Evolutionary conservation across 2,797 vertebrate species (phyloP).

Genomic region (Arnoldichthys spilopterus): DNA sequence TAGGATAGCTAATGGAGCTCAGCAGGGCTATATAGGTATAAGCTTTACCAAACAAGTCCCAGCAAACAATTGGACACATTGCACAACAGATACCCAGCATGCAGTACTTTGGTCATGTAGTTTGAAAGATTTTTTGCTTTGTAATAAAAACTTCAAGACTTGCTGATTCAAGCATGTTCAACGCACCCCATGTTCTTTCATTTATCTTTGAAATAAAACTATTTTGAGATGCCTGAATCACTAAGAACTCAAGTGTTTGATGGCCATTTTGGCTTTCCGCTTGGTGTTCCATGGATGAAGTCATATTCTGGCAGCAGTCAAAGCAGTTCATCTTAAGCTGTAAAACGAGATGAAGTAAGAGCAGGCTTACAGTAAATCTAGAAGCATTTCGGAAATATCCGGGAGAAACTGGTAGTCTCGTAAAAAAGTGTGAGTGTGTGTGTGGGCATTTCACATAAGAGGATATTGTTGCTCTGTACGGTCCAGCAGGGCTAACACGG

Average conservation of each 20-base stretch:
- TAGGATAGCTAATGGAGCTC: no score
- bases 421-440: neutral
- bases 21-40: no score
- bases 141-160: neutral
- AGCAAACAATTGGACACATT: no score
- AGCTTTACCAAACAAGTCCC: no score
- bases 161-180: neutral
- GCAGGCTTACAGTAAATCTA: conserved; percentile 29
- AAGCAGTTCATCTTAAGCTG: conserved; percentile 33
- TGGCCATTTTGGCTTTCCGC: conserved; percentile 21
- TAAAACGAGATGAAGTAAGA: conserved; percentile 48
- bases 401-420: conserved; percentile 10
- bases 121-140: neutral
- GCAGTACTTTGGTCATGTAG: neutral
- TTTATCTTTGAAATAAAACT: neutral
- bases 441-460: neutral
- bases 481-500: conserved; percentile 19
- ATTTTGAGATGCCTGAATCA: neutral
- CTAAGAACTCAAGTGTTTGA: neutral
- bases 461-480: neutral
- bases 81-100: no score
- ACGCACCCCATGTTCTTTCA: neutral
- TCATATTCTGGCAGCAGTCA: conserved; percentile 35
- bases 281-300: conserved; percentile 40
- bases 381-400: conserved; percentile 32